Evolutionary conservation across 64 coral and sea anemone genomes (phyloP).

Genomic region (Astreopora myriophthalma): DNA sequence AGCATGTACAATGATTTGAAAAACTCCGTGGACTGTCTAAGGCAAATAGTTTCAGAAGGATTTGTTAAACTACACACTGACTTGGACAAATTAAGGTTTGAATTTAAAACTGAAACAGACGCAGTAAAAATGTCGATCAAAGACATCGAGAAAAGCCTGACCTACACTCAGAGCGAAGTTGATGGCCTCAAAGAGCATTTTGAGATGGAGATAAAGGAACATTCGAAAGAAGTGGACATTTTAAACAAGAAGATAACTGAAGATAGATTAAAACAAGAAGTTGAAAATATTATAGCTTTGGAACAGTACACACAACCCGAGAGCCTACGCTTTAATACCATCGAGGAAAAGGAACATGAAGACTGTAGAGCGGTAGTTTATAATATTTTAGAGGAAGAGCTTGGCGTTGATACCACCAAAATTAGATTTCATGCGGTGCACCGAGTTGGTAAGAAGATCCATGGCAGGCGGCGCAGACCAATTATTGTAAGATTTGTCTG

Average conservation of each 20-base stretch:
- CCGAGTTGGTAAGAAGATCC: conserved; percentile 7
- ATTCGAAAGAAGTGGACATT: not conserved
- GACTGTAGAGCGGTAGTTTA: conserved; percentile 22
- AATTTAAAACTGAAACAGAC: conserved; percentile 24
- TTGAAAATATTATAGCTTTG: conserved; percentile 7
- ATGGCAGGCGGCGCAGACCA: not conserved
- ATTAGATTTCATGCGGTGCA: not conserved
- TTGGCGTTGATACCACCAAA: not conserved
- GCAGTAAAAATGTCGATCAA: not conserved
- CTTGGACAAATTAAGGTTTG: conserved; percentile 16
- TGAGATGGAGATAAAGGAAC: not conserved
- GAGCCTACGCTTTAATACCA: conserved; percentile 51
- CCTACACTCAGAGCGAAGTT: conserved; percentile 1
- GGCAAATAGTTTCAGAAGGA: conserved; percentile 10
- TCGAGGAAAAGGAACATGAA: conserved; percentile 13
- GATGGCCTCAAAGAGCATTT: not conserved
- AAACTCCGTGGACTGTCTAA: not conserved
- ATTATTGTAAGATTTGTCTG: not conserved
- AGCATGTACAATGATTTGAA: conserved; percentile 2
- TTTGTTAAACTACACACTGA: conserved; percentile 31
- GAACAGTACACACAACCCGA: conserved; percentile 27
- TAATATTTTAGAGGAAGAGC: not conserved
- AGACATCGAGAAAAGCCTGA: conserved; percentile 21
- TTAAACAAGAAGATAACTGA: conserved; percentile 1
- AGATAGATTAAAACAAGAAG: conserved; percentile 8